Evolutionary conservation across 2,113 vertebrate species (phyloP), one percentile per base, ranked within the genome.

Genomic region (Macquaria ambigua): DNA sequence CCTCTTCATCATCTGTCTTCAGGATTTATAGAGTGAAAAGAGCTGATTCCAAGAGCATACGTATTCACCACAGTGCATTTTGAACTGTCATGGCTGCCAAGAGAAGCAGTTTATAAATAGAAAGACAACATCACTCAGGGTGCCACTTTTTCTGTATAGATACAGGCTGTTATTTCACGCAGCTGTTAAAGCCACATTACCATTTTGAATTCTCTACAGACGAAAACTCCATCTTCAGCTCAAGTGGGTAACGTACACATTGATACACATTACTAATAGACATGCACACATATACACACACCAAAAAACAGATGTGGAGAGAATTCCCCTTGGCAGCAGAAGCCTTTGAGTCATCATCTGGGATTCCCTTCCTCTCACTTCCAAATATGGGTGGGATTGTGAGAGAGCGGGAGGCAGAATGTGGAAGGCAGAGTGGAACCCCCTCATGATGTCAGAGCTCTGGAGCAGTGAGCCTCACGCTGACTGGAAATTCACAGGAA

Each of bases 311-410:
- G 92, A 95, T 95, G 94, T 93, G 93, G 88, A 87, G 92, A 93
- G 92, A 90, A 89, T 93, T 92, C 91, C 93, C 92, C 87, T 87
- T 90, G 88, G 92, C 94, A 87, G 85, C 89, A 77, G 76, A 78
- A 85, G 79, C 87, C 76, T 90, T 87, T 94, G 91, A 94, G 94
- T 94, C 94, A 94, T 93, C 90, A 92, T 94, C 90, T 90, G 94
- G 95, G 94, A 95, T 95, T 95, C 95, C 95, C 95, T 95, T 94
- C 93, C 93, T 94, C 91, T 93, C 87, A 79, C 92, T 93, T 95
- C 94, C 94, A 94, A 95, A 95, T 95, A 95, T 95, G 93, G 94
- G 92, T 92, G 93, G 89, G 90, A 93, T 93, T 89, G 90, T 81
- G 85, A 83, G 92, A 50, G 81, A 93, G 89, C 58, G 71, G 75